phyloP scores from a whole-genome alignment of 2,888 invertebrate species.

The Acanthosepion pharaonis region DNA sequence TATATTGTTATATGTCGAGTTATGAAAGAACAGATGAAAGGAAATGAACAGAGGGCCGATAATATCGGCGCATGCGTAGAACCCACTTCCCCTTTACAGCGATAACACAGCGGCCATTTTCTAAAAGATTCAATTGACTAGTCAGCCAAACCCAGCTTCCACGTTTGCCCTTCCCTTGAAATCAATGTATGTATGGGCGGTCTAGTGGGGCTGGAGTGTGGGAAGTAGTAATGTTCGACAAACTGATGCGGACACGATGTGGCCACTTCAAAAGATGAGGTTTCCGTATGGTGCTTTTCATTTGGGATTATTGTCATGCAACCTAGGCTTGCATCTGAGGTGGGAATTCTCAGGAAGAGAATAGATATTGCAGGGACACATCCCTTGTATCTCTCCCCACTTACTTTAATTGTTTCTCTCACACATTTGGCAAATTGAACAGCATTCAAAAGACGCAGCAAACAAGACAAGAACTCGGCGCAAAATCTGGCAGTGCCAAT shows the following conservation, averaged over 20 bases:
- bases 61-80: background rate
- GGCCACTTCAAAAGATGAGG: background rate
- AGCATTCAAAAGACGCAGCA: background rate
- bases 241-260: background rate
- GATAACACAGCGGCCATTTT: conserved; percentile 33
- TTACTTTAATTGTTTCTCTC: conserved; percentile 15
- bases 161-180: background rate
- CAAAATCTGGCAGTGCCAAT: background rate
- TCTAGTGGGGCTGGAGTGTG: background rate
- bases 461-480: background rate
- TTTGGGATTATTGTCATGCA: conserved; percentile 33
- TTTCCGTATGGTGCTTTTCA: background rate
- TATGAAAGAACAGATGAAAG: background rate
- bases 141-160: background rate
- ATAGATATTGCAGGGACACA: background rate
- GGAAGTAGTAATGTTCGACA: background rate
- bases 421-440: background rate
- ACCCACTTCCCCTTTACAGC: background rate
- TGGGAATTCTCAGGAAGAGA: background rate
- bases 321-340: background rate
- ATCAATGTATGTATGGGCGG: background rate
- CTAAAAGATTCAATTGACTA: background rate
- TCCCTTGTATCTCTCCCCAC: background rate
- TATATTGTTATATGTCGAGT: background rate
- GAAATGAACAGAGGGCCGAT: background rate